Base-by-base conservation (phyloP, 2,797 vertebrate species). In the Erpetoichthys calabaricus region DNA sequence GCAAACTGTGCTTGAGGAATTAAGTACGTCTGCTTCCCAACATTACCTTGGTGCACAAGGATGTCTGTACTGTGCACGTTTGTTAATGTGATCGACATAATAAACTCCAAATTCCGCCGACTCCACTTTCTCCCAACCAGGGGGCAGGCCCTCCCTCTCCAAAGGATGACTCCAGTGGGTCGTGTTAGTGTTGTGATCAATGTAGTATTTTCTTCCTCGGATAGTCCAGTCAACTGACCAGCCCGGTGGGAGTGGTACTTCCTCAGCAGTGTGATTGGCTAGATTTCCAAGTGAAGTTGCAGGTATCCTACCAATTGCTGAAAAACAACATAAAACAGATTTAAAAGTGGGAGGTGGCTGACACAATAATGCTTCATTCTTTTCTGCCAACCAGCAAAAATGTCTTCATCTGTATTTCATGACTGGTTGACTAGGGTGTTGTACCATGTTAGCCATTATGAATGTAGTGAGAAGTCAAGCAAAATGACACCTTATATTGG, bases 211-310 rank as follows among this genome's bases (percentile, higher is more conserved):
- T 74, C 94, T 88, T 75, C 96, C 96, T 55, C 96, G 75, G 69
- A 98, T 92, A 65, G 95, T 99, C 96, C 96, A 99, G 82, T 98
- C 95, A 56, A 96, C 89, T 45, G 92, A 89, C 96, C 96, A 99
- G 71, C 96, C 96, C 5, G 78, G 85, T 63, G 91, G 94, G 69
- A 99, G 91, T 56, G 91, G 90, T 59, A 89, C 73, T 71, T 98
- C 95, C 66, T 97, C 95, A 49, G 75, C 86, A 7, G 86, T 87
- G 47, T 91, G 80, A 62, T 80, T 94, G 55, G 92, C 91, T 71
- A 99, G 77, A 78, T 97, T 99, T 70, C 95, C 96, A 67, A 97
- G 76, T 56, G 96, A 99, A 69, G 94, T 97, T 74, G 96, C 92
- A 78, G 94, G 89, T 59, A 96, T 85, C 68, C 91, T 89, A 63